These are phyloP conservation scores for Tupaia tana DNA, from an alignment of 2,113 vertebrate species.

Conservation along the genomic window DNA sequence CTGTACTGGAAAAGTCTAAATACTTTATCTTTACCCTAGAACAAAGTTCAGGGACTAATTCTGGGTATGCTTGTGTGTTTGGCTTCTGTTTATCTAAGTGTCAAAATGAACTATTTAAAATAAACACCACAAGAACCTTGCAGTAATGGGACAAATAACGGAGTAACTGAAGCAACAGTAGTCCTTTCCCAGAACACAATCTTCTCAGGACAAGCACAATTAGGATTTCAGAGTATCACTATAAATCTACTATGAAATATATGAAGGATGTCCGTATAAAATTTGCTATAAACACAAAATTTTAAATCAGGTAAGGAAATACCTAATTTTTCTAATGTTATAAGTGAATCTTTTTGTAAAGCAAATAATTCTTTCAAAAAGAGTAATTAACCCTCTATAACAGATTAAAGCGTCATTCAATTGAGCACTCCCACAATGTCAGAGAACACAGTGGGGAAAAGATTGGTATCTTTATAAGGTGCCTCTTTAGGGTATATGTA, in stretches of 20 bases:
- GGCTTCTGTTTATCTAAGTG: constrained; percentile 88
- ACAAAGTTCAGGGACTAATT: constrained; percentile 86
- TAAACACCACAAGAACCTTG: constrained; percentile 84
- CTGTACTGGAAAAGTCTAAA: constrained; percentile 79
- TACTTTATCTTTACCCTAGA: constrained; percentile 86
- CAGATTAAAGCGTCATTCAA: constrained; percentile 8
- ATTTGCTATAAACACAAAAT: constrained; percentile 37
- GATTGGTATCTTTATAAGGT: background rate
- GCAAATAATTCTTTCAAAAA: constrained; percentile 44
- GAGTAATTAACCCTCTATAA: constrained; percentile 30
- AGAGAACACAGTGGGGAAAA: background rate
- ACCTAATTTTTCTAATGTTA: constrained; percentile 9
- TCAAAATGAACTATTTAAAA: constrained; percentile 85
- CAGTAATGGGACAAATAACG: constrained; percentile 79
- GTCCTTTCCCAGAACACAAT: constrained; percentile 76
- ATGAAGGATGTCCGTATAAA: constrained; percentile 23
- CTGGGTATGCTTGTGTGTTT: constrained; percentile 79
- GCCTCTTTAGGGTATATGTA: background rate
- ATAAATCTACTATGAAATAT: background rate
- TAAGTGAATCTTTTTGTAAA: background rate
- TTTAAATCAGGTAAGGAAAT: constrained; percentile 10
- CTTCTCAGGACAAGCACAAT: constrained; percentile 68
- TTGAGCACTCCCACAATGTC: background rate
- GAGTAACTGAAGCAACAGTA: constrained; percentile 76
- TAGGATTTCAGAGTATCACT: constrained; percentile 65